Evolutionary conservation across 2,888 invertebrate species (phyloP), one percentile per base, ranked within the genome.

Genomic region (Epiblema foenella): DNA sequence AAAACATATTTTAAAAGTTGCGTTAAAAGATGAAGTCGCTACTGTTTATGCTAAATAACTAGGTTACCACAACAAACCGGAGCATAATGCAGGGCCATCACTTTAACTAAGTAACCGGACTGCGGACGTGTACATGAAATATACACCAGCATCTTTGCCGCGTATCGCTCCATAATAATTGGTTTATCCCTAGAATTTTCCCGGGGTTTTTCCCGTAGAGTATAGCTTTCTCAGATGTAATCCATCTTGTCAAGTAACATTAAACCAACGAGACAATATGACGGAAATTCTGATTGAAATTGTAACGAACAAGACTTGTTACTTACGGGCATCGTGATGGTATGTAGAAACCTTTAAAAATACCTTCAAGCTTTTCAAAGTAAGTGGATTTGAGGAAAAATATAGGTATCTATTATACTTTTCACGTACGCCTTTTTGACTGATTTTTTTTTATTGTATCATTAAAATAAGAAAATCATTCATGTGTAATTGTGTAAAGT

Each of bases 161-260:
- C 20, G 17, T n/a, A 64, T 4, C 33, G 60, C 54, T 68, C 68
- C 29, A 54, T 68, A 56, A 15, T 68, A 68, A 68, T 68, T 54
- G 42, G 46, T 68, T 68, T 68, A 56, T 68, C 60, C 60, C 52
- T 60, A 20, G n/a, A 54, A 29, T n/a, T 56, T 64, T 64, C n/a
- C 39, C n/a, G 1, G 42, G 51, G 12, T 52, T 58, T 64, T 58
- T 42, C 62, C 57, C 18, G 29, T 58, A 39, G 63, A 15, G n/a
- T 39, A 51, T 59, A 46, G 46, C 52, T 64, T 69, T 58, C 57
- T 8, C 7, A 42, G 20, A 52, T 42, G 52, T 59, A 58, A 69
- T 69, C 69, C 69, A 52, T 69, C 69, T 59, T 65, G 58, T 59
- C 64, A 20, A 59, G 58, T 37, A 39, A 51, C 58, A 51, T 65